phyloP scores from a whole-genome alignment of 1,140 invertebrate genomes.

The Lutraria rhynchaena region DNA sequence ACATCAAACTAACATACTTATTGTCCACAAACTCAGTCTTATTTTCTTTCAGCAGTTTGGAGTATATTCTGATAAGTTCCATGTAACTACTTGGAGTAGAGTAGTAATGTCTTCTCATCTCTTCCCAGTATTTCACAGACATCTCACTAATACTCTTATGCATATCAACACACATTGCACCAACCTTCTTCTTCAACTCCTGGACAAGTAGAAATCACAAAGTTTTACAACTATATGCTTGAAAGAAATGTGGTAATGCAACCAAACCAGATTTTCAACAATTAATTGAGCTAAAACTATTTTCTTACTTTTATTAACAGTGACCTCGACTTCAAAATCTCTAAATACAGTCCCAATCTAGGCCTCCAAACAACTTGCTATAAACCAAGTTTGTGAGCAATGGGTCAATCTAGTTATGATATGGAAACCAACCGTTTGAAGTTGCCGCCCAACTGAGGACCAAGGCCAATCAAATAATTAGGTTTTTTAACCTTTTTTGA shows the following conservation, averaged over 20 bases:
- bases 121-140: slow-evolving; percentile 88
- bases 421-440: too few relatives aligned
- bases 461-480: too few relatives aligned
- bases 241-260: neutral
- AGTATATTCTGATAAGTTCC: slow-evolving; percentile 90
- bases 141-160: slow-evolving; percentile 88
- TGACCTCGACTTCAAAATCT: too few relatives aligned
- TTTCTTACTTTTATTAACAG: too few relatives aligned
- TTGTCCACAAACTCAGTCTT: slow-evolving; percentile 78
- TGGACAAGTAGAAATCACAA: slow-evolving; percentile 34
- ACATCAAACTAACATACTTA: slow-evolving; percentile 70
- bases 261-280: too few relatives aligned
- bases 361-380: too few relatives aligned
- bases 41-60: slow-evolving; percentile 77
- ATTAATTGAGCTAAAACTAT: neutral
- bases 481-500: too few relatives aligned
- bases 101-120: slow-evolving; percentile 92
- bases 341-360: too few relatives aligned
- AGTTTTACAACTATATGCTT: too few relatives aligned
- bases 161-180: slow-evolving; percentile 85
- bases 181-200: slow-evolving; percentile 76
- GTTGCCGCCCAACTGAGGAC: too few relatives aligned
- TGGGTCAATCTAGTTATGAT: too few relatives aligned
- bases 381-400: too few relatives aligned
- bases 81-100: slow-evolving; percentile 94